Base-by-base conservation (phyloP, 1,140 invertebrate species). In the Danaus melanippus region DNA sequence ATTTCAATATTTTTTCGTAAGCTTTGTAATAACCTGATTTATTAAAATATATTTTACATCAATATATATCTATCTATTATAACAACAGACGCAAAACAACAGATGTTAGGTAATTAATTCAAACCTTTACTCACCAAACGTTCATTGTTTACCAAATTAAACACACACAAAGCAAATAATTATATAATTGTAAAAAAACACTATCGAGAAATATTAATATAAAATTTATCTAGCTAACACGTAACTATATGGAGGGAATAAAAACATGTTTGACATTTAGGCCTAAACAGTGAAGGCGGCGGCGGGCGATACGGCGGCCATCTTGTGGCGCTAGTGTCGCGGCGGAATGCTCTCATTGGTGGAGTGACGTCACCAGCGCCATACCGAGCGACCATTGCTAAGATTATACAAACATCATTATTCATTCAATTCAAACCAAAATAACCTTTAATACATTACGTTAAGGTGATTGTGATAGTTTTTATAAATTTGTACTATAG, bases 251-350 rank as follows among this genome's bases (percentile, higher is more conserved):
- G 61, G 58, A 62, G 64, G 64, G 67, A 67, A 74, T 69, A 64
- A 62, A 67, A 75, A 67, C 58, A 69, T 70, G 69, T 70, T 67
- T 73, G 67, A 73, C 72, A 69, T 76, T 76, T 86, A 84, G 83
- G 83, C 83, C 83, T 86, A 84, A 83, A 80, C 71, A 72, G 68
- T 68, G 74, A 73, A 76, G 73, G 81, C 81, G 83, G 74, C 83
- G 78, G 77, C 72, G 71, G 69, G 42, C 50, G 69, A 53, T 76
- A 62, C 80, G 80, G 78, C 81, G 61, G 83, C 83, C 83, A 84
- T 86, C 66, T 86, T 86, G 81, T 82, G 81, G 77, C 78, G 83
- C 80, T 83, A 67, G 65, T 61, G 76, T 84, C 76, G 80, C 79
- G 61, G 64, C 62, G 64, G 62, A 53, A 64, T 58, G 65, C 71